These are phyloP conservation scores for Dasysyrphus albostriatus DNA, from an alignment of 2,888 invertebrate genomes.

Conservation along the genomic window DNA sequence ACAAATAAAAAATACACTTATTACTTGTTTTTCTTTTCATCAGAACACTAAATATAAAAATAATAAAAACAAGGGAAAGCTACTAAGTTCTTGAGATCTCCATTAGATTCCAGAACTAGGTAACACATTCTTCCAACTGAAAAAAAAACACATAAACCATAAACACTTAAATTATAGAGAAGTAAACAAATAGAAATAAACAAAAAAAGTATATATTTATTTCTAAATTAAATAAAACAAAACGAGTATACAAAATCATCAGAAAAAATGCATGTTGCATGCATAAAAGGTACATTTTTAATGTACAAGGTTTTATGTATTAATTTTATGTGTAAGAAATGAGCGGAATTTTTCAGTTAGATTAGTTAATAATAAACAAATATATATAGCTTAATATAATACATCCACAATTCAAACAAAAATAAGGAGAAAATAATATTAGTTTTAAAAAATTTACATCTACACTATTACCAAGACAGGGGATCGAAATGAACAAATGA, in stretches of 20 bases:
- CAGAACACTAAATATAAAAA: conserved; percentile 35
- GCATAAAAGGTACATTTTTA: conserved; percentile 68
- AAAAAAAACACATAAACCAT: conserved; percentile 28
- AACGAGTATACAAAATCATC: conserved; percentile 77
- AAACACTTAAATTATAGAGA: conserved; percentile 65
- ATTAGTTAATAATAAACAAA: conserved; percentile 46
- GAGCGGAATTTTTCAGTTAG: conserved; percentile 68
- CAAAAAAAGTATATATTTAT: conserved; percentile 66
- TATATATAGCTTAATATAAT: conserved; percentile 42
- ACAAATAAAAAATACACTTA: conserved; percentile 48
- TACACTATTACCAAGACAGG: conserved; percentile 44
- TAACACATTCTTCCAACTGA: conserved; percentile 66
- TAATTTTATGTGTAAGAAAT: conserved; percentile 53
- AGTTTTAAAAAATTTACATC: conserved; percentile 37
- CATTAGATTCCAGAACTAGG: conserved; percentile 44
- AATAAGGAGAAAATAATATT: conserved; percentile 35
- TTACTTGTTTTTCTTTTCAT: conserved; percentile 56
- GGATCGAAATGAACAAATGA: conserved; percentile 41
- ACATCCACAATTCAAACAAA: conserved; percentile 46
- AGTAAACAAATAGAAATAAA: conserved; percentile 75
- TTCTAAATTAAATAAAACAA: conserved; percentile 78
- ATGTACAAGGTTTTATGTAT: conserved; percentile 70
- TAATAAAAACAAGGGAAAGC: conserved; percentile 56
- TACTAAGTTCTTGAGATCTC: conserved; percentile 60
- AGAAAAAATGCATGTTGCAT: conserved; percentile 46